phyloP scores from a whole-genome alignment of 2,888 invertebrate genomes.

The Dolomedes plantarius region DNA sequence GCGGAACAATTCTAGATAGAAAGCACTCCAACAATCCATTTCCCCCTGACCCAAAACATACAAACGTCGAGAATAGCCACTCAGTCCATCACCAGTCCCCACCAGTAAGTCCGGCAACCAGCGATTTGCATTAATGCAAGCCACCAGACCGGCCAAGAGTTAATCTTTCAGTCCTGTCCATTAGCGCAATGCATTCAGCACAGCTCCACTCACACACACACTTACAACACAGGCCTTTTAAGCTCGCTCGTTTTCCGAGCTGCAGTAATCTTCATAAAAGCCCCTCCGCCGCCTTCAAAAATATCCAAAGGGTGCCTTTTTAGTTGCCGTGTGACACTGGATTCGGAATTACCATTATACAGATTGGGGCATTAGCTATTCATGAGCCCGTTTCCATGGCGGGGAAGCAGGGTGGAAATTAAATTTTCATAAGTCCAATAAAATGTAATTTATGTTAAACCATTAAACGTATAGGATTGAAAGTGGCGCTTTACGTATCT shows the following conservation, averaged over 20 bases:
- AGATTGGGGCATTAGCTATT: conserved; percentile 69
- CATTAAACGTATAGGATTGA: conserved; percentile 67
- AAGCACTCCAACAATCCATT: conserved; percentile 9
- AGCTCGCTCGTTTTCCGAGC: conserved; percentile 46
- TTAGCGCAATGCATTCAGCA: conserved; percentile 29
- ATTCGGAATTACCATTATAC: conserved; percentile 63
- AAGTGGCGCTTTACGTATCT: conserved; percentile 42
- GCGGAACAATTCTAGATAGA: conserved; percentile 10
- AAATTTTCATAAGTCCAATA: conserved; percentile 72
- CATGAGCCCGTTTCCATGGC: conserved; percentile 38
- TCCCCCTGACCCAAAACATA: conserved; percentile 5
- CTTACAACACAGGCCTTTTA: conserved; percentile 36
- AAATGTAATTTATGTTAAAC: conserved; percentile 72
- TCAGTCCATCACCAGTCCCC: conserved; percentile 9
- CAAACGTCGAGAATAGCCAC: conserved; percentile 16
- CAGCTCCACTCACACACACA: conserved; percentile 26
- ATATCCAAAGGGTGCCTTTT: conserved; percentile 52
- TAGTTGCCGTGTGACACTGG: conserved; percentile 37
- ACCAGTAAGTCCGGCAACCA: conserved; percentile 23
- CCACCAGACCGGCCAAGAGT: conserved; percentile 56
- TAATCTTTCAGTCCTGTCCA: conserved; percentile 65
- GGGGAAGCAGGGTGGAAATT: conserved; percentile 50
- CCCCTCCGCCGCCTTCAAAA: conserved; percentile 50
- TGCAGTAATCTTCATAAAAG: conserved; percentile 66
- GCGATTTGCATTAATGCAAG: conserved; percentile 65